Evolutionary conservation across 1,140 invertebrate species (phyloP).

Genomic region (Drosophila elegans): DNA sequence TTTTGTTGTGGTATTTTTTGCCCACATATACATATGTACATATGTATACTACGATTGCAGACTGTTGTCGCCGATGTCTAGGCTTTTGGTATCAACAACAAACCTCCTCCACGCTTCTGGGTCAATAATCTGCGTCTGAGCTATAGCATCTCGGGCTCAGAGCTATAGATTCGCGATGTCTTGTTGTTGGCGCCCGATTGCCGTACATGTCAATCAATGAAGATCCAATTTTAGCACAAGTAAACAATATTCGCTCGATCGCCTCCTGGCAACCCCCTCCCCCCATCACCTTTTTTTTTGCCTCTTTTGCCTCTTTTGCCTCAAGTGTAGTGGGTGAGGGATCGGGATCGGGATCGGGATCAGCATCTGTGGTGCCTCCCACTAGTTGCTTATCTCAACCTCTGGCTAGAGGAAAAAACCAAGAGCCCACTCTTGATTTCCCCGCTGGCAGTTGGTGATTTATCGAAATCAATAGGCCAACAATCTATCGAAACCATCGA

Average conservation of each 20-base stretch:
- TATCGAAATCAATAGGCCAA: not conserved
- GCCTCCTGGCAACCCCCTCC: conserved; percentile 15
- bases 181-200: conserved; percentile 66
- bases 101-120: conserved; percentile 70
- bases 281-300: too few relatives aligned
- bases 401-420: conserved; percentile 43
- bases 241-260: conserved; percentile 76
- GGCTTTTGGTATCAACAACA: conserved; percentile 64
- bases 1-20: conserved; percentile 19
- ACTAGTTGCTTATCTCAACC: conserved; percentile 37
- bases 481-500: conserved; percentile 15
- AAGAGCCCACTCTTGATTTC: conserved; percentile 14
- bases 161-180: conserved; percentile 11
- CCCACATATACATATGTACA: not conserved
- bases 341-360: not conserved
- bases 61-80: conserved; percentile 65
- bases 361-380: conserved; percentile 24
- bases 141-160: conserved; percentile 2
- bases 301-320: too few relatives aligned
- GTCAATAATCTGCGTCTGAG: conserved; percentile 79
- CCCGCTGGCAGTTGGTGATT: not conserved
- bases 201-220: conserved; percentile 75
- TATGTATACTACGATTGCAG: conserved; percentile 38
- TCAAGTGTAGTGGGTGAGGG: not conserved
- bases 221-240: conserved; percentile 83